phyloP scores from a whole-genome alignment of 1,140 invertebrate species.

The Lucilia cuprina region DNA sequence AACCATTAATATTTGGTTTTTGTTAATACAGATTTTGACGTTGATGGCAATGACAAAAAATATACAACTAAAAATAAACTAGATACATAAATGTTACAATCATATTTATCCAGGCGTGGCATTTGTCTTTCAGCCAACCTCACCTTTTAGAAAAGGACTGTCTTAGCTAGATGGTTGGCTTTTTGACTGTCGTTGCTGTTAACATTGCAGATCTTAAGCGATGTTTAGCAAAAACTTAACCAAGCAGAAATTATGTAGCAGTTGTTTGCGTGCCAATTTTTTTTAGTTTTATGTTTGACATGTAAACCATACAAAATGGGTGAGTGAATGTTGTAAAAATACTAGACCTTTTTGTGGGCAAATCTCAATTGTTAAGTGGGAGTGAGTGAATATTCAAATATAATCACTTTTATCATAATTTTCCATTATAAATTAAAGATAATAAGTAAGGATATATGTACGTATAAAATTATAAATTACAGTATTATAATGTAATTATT shows the following conservation, averaged over 20 bases:
- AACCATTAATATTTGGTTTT: not conserved
- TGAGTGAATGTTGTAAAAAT: too few species aligned
- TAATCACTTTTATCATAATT: too few species aligned
- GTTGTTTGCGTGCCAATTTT: not conserved
- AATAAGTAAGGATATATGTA: too few species aligned
- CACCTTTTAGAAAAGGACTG: not conserved
- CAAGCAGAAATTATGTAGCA: not conserved
- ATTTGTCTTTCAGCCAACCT: not conserved
- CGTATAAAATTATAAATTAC: too few species aligned
- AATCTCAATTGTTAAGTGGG: too few species aligned
- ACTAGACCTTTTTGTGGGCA: too few species aligned
- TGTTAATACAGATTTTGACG: not conserved
- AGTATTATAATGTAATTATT: too few species aligned
- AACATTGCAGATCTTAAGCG: not conserved
- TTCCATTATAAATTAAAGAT: too few species aligned
- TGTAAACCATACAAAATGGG: too few species aligned
- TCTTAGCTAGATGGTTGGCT: not conserved
- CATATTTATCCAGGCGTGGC: not conserved
- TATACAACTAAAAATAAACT: not conserved
- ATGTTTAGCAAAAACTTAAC: not conserved
- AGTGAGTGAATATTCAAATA: too few species aligned
- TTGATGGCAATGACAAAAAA: not conserved
- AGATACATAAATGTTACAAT: not conserved
- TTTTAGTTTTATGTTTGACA: not conserved
- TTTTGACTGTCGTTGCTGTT: too few species aligned